Evolutionary conservation across 2,888 invertebrate species (phyloP).

Genomic region (Epicampocera succincta): DNA sequence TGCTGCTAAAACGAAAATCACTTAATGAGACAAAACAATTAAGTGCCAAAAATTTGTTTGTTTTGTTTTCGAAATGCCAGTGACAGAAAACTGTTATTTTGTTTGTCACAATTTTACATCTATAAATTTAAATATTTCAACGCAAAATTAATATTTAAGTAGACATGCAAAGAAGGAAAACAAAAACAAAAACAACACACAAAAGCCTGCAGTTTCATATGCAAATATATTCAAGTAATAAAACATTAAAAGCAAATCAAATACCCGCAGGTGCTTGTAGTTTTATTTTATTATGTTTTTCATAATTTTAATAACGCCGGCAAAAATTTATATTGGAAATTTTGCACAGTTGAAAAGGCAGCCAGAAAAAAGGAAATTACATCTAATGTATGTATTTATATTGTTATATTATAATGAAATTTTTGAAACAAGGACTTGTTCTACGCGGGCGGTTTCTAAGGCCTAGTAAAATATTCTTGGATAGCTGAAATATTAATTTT

Average conservation of each 20-base stretch:
- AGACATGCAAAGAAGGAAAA: conserved; percentile 23
- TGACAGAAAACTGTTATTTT: not conserved
- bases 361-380: too few species aligned
- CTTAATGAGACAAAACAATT: conserved; percentile 9
- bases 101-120: not conserved
- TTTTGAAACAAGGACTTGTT: too few species aligned
- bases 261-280: conserved; percentile 51
- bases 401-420: too few species aligned
- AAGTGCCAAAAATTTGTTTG: too few species aligned
- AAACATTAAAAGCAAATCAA: conserved; percentile 57
- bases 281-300: conserved; percentile 8
- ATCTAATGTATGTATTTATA: too few species aligned
- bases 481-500: too few species aligned
- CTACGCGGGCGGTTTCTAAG: too few species aligned
- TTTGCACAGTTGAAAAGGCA: too few species aligned
- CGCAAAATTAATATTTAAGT: conserved; percentile 56
- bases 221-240: conserved; percentile 54
- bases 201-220: conserved; percentile 27
- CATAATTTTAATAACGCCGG: not conserved
- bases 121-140: conserved; percentile 41
- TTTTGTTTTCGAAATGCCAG: not conserved
- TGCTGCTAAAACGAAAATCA: not conserved
- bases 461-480: too few species aligned
- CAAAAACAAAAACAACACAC: not conserved
- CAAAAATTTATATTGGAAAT: not conserved